Conservation (phyloP, 1,140 invertebrate genomes). For the Drosophila sproati region DNA sequence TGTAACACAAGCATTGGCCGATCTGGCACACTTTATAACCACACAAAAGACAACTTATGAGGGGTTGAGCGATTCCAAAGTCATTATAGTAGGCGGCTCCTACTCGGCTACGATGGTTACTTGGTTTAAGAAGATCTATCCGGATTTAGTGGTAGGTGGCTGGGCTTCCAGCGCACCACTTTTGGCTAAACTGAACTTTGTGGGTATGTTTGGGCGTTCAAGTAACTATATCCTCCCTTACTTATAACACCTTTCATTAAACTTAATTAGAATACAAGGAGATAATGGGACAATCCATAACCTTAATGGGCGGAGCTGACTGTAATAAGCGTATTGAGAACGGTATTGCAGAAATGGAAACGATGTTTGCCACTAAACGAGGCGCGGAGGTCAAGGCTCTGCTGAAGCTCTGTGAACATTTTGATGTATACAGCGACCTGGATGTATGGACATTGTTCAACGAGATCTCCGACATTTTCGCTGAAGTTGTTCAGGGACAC, state of each 20-base stretch:
- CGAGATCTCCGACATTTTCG: slow-evolving; percentile 78
- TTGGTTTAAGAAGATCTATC: slow-evolving; percentile 91
- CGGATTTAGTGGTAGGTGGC: slow-evolving; percentile 90
- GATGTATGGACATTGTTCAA: slow-evolving; percentile 80
- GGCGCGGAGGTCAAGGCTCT: slow-evolving; percentile 66
- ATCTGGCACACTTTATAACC: slow-evolving; percentile 89
- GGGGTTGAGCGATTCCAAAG: slow-evolving; percentile 76
- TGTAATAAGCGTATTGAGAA: slow-evolving; percentile 85
- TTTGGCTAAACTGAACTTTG: slow-evolving; percentile 75
- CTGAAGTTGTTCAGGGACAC: slow-evolving; percentile 76
- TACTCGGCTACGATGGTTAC: slow-evolving; percentile 92
- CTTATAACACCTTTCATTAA: background rate
- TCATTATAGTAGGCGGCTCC: slow-evolving; percentile 91
- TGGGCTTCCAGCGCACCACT: slow-evolving; percentile 91
- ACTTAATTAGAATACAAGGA: slow-evolving; percentile 74
- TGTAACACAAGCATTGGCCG: slow-evolving; percentile 90
- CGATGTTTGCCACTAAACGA: slow-evolving; percentile 76
- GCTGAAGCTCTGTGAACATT: slow-evolving; percentile 82
- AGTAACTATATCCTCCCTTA: background rate
- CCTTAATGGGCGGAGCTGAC: slow-evolving; percentile 82
- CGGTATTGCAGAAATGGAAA: slow-evolving; percentile 85
- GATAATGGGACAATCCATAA: slow-evolving; percentile 76
- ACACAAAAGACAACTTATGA: slow-evolving; percentile 85
- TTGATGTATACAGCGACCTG: slow-evolving; percentile 73
- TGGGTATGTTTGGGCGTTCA: slow-evolving; percentile 48